Conservation (phyloP, 1,140 invertebrate genomes). For the Calycopis cecrops region DNA sequence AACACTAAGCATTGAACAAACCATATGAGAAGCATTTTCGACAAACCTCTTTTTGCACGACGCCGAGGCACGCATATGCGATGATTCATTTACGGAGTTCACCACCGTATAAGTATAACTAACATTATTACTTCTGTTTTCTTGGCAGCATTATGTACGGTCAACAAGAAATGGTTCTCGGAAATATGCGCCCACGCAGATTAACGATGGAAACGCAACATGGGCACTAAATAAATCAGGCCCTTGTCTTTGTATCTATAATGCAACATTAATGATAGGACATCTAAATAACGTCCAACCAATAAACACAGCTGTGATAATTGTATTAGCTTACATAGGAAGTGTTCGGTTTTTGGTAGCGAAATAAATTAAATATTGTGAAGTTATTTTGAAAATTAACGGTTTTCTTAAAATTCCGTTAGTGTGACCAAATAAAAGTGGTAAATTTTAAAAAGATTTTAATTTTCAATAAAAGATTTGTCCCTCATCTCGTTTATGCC, state of each 20-base stretch:
- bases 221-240: constrained; percentile 66
- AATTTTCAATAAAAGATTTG: constrained; percentile 14
- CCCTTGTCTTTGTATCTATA: constrained; percentile 52
- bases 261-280: too few species aligned
- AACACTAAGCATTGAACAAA: constrained; percentile 40
- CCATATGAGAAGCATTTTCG: constrained; percentile 66
- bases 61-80: constrained; percentile 68
- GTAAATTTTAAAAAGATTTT: constrained; percentile 4
- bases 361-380: too few species aligned
- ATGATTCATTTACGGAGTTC: constrained; percentile 72
- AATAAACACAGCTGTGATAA: too few species aligned
- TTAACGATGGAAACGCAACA: constrained; percentile 68
- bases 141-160: constrained; percentile 62
- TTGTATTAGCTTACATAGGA: too few species aligned
- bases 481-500: constrained; percentile 30
- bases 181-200: constrained; percentile 71
- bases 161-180: constrained; percentile 67
- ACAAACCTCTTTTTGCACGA: constrained; percentile 68
- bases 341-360: too few species aligned
- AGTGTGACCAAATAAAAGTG: too few species aligned
- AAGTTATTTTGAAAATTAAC: neutral
- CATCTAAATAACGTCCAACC: too few species aligned
- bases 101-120: constrained; percentile 66
- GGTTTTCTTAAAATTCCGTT: neutral
- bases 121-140: constrained; percentile 72